These are phyloP conservation scores for Laspeyria flexula DNA, from an alignment of 2,888 invertebrate genomes.

Conservation along the genomic window DNA sequence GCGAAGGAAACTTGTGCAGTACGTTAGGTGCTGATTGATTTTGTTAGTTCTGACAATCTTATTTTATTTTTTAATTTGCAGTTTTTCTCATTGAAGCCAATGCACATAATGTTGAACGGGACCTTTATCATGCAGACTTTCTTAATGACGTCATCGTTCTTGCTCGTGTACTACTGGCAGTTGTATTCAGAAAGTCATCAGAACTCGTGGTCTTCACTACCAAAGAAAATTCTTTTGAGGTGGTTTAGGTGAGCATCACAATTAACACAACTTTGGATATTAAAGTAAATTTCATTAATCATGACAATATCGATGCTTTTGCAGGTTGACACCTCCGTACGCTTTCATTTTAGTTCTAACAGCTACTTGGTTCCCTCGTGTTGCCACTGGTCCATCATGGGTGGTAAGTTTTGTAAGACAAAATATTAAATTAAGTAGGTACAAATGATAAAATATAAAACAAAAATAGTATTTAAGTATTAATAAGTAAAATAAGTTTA, in stretches of 20 bases:
- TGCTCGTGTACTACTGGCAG: slow-evolving; percentile 48
- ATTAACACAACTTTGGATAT: not conserved
- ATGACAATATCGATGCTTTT: not conserved
- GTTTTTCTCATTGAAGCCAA: slow-evolving; percentile 7
- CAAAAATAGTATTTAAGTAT: too few species aligned
- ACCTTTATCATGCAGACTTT: slow-evolving; percentile 49
- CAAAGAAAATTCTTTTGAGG: slow-evolving; percentile 39
- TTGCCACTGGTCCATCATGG: slow-evolving; percentile 71
- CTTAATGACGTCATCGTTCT: slow-evolving; percentile 49
- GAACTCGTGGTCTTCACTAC: slow-evolving; percentile 35
- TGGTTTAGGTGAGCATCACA: slow-evolving; percentile 48
- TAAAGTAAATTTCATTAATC: not conserved
- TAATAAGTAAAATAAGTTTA: too few species aligned
- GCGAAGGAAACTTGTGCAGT: too few species aligned
- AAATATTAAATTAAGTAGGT: too few species aligned
- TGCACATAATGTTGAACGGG: slow-evolving; percentile 31
- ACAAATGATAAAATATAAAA: too few species aligned
- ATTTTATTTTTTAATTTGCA: slow-evolving; percentile 9
- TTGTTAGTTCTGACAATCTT: too few species aligned
- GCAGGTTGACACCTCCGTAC: slow-evolving; percentile 53
- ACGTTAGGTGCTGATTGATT: too few species aligned
- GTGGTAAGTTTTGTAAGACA: slow-evolving; percentile 29
- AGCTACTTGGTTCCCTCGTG: slow-evolving; percentile 55
- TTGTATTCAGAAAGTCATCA: slow-evolving; percentile 31
- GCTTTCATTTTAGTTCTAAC: slow-evolving; percentile 43